Evolutionary conservation across 2,113 vertebrate genomes (phyloP).

Genomic region (Parus major): DNA sequence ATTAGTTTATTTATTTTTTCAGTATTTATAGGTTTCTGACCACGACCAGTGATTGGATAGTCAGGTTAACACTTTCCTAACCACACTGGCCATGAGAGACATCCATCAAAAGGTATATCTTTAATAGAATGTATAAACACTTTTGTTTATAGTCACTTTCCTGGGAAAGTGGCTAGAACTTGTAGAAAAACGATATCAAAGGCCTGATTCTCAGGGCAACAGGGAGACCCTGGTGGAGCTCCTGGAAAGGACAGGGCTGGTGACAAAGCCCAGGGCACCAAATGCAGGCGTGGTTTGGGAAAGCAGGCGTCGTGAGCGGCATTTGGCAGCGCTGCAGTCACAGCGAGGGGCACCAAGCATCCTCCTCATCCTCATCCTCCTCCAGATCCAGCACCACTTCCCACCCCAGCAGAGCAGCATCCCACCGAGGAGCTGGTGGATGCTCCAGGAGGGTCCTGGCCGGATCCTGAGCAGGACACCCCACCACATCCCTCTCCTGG

Average conservation of each 20-base stretch:
- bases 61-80: too few relatives aligned
- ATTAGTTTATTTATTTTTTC: too few relatives aligned
- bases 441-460: background rate
- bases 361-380: background rate
- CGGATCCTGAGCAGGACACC: background rate
- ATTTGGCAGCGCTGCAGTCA: fast-evolving
- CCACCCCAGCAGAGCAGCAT: background rate
- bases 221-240: background rate
- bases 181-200: too few relatives aligned
- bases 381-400: background rate
- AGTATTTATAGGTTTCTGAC: too few relatives aligned
- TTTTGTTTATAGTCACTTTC: too few relatives aligned
- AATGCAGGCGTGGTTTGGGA: background rate
- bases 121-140: too few relatives aligned
- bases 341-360: fast-evolving
- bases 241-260: background rate
- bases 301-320: fast-evolving
- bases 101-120: too few relatives aligned
- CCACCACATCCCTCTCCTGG: background rate
- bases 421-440: background rate
- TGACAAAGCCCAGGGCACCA: background rate
- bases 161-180: too few relatives aligned
- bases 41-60: too few relatives aligned
- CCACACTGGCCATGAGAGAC: too few relatives aligned
- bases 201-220: too few relatives aligned